These are phyloP conservation scores for Lasiurus cinereus DNA, from an alignment of 2,113 vertebrate species.

Conservation along the genomic window DNA sequence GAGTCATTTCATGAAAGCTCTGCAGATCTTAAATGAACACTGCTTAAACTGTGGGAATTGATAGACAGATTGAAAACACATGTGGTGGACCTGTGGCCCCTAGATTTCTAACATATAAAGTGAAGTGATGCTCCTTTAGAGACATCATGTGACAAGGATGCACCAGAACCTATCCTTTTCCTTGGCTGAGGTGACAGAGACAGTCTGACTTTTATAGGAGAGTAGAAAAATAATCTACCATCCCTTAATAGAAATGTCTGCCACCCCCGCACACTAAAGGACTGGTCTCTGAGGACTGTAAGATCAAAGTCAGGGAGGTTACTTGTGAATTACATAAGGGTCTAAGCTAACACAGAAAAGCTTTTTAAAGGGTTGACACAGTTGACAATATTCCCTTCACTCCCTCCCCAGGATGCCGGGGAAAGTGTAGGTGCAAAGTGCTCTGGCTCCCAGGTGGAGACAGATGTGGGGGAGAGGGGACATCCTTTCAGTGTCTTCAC, in stretches of 20 bases:
- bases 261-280: not conserved
- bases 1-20: not conserved
- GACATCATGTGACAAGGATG: not conserved
- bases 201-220: not conserved
- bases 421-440: not conserved
- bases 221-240: not conserved
- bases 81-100: not conserved
- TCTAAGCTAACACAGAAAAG: not conserved
- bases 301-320: not conserved
- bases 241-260: slow-evolving; percentile 26
- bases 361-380: not conserved
- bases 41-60: not conserved
- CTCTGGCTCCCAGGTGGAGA: not conserved
- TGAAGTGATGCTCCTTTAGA: not conserved
- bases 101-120: not conserved
- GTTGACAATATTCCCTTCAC: not conserved
- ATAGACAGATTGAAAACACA: not conserved
- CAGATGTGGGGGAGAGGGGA: not conserved
- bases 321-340: not conserved
- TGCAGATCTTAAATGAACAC: not conserved
- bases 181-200: not conserved
- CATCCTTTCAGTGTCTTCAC: not conserved
- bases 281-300: not conserved
- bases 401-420: not conserved
- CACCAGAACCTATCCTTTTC: not conserved